Percentiles rank a stretch among this genome's conserved stretches.
Evolutionary conservation across 1,140 invertebrate genomes (phyloP).

Genomic region (Lasioglossum albipes): DNA sequence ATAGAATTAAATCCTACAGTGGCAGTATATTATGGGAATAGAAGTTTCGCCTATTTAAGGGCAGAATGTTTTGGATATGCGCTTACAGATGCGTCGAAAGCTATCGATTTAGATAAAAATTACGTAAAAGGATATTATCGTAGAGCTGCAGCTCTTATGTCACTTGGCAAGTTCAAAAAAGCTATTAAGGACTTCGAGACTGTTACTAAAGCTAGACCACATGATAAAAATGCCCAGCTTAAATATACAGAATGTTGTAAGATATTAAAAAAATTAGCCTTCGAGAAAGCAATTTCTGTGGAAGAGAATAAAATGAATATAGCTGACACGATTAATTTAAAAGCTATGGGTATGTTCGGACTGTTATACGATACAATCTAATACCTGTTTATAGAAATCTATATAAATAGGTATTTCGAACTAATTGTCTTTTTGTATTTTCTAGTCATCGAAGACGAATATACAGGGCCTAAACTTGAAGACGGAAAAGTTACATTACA

Average conservation of each 20-base stretch:
- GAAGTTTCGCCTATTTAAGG: slow-evolving; percentile 96
- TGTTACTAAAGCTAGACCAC: slow-evolving; percentile 94
- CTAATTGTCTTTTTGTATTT: slow-evolving; percentile 52
- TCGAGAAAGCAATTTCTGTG: slow-evolving; percentile 97
- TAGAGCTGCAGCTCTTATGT: slow-evolving; percentile 97
- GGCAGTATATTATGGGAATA: slow-evolving; percentile 94
- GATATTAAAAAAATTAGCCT: slow-evolving; percentile 96
- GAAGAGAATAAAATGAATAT: slow-evolving; percentile 93
- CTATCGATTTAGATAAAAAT: slow-evolving; percentile 92
- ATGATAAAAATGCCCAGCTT: slow-evolving; percentile 95
- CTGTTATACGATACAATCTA: not conserved
- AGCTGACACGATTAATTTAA: slow-evolving; percentile 92
- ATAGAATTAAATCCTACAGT: slow-evolving; percentile 92
- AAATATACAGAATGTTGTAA: slow-evolving; percentile 98
- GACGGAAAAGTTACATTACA: slow-evolving; percentile 92
- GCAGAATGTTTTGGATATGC: slow-evolving; percentile 97
- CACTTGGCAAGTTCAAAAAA: slow-evolving; percentile 97
- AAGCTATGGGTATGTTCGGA: slow-evolving; percentile 87
- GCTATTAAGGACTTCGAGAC: slow-evolving; percentile 98
- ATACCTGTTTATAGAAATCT: not conserved
- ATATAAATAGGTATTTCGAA: not conserved
- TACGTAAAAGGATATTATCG: slow-evolving; percentile 98
- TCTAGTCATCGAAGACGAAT: slow-evolving; percentile 95
- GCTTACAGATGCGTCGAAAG: slow-evolving; percentile 93
- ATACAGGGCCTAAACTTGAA: slow-evolving; percentile 94